Conservation (phyloP, 2,888 invertebrate genomes). For the Netelia virgata region DNA sequence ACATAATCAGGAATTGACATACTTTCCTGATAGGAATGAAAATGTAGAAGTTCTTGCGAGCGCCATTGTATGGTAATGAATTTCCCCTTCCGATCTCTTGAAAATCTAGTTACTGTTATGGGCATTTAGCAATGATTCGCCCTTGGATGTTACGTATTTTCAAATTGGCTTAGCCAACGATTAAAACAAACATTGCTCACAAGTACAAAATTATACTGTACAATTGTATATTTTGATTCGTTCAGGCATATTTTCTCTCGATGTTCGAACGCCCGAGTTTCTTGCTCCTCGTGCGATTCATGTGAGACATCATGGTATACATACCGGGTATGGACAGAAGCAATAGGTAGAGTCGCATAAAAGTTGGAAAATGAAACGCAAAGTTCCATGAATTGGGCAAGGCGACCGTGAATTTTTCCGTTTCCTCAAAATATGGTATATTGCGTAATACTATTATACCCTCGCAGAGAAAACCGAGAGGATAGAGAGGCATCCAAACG, state of each 20-base stretch:
- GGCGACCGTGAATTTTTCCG: conserved; percentile 90
- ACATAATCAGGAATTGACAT: too few relatives aligned
- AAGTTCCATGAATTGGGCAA: conserved; percentile 95
- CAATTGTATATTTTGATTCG: conserved; percentile 4
- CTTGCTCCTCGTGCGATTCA: conserved; percentile 91
- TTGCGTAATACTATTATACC: conserved; percentile 92
- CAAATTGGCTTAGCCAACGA: background rate
- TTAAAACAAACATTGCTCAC: background rate
- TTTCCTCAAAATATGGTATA: conserved; percentile 96
- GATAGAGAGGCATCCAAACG: conserved; percentile 97
- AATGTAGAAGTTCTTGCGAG: background rate
- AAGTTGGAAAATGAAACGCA: conserved; percentile 93
- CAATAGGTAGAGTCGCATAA: conserved; percentile 92
- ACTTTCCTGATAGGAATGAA: too few relatives aligned
- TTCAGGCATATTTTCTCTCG: conserved; percentile 74
- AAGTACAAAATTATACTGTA: conserved; percentile 22
- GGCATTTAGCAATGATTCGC: conserved; percentile 11
- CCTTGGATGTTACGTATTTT: conserved; percentile 14
- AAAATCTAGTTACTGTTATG: background rate
- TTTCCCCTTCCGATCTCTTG: background rate
- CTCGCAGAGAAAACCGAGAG: conserved; percentile 95
- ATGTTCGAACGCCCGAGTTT: conserved; percentile 86
- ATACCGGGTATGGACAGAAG: conserved; percentile 91
- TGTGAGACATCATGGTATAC: conserved; percentile 93
- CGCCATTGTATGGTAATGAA: conserved; percentile 13